Percentiles rank a stretch among this genome's conserved stretches.
Evolutionary conservation across 2,888 invertebrate genomes (phyloP).

Genomic region (Calameuta idolon): DNA sequence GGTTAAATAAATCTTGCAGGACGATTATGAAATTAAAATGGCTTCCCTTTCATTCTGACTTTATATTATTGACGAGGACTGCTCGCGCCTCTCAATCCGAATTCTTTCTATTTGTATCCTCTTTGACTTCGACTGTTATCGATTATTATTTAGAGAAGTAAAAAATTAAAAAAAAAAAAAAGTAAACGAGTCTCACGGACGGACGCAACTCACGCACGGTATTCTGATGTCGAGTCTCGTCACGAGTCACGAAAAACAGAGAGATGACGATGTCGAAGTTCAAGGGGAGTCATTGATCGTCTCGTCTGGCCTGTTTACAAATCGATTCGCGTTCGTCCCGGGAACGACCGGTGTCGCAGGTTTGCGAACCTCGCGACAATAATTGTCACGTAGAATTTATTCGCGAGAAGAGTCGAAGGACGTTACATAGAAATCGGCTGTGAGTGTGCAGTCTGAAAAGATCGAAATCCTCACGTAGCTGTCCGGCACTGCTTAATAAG

Average conservation of each 20-base stretch:
- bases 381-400: background rate
- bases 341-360: background rate
- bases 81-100: background rate
- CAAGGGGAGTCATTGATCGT: conserved; percentile 33
- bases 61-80: background rate
- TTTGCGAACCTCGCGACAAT: background rate
- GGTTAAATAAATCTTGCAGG: background rate
- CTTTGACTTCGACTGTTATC: background rate
- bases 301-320: conserved; percentile 23
- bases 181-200: background rate
- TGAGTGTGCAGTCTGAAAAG: background rate
- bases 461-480: no score
- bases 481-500: no score
- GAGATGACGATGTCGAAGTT: conserved; percentile 23
- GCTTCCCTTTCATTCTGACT: background rate
- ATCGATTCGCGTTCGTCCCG: conserved; percentile 15
- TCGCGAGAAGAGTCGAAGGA: background rate
- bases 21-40: background rate
- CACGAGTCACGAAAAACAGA: conserved; percentile 1
- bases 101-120: background rate
- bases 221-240: background rate
- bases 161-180: background rate
- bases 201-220: background rate
- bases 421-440: background rate
- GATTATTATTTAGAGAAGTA: background rate